Percentiles rank a stretch among this genome's conserved stretches.
These are phyloP conservation scores for Drosophila algonquin DNA, from an alignment of 2,888 invertebrate genomes.

Conservation along the genomic window DNA sequence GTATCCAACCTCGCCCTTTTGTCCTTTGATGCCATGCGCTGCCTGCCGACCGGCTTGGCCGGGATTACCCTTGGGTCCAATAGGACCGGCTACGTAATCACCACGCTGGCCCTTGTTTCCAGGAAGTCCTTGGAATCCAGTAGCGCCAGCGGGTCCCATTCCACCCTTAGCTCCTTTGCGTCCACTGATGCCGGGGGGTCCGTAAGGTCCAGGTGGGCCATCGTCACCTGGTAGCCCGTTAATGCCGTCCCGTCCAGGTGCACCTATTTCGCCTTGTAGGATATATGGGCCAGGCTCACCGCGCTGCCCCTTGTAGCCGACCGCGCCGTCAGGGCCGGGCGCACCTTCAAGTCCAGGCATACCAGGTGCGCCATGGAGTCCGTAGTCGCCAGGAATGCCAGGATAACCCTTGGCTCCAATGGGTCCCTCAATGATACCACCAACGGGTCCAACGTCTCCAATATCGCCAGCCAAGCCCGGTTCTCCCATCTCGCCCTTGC, in stretches of 20 bases:
- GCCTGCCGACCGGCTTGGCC: constrained; percentile 84
- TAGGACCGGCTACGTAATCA: constrained; percentile 82
- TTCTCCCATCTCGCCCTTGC: constrained; percentile 85
- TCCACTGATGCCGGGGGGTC: constrained; percentile 84
- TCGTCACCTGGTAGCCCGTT: constrained; percentile 84
- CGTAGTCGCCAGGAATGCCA: constrained; percentile 87
- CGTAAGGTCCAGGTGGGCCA: constrained; percentile 85
- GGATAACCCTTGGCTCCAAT: constrained; percentile 88
- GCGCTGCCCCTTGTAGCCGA: constrained; percentile 84
- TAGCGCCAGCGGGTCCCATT: constrained; percentile 85
- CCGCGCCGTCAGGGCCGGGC: constrained; percentile 80
- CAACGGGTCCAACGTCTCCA: constrained; percentile 85
- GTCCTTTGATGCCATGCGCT: constrained; percentile 83
- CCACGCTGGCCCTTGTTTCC: constrained; percentile 85
- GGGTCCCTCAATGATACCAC: constrained; percentile 85
- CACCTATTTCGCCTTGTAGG: constrained; percentile 83
- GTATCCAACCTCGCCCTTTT: constrained; percentile 84
- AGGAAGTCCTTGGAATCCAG: constrained; percentile 86
- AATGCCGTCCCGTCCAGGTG: constrained; percentile 83
- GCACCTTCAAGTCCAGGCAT: constrained; percentile 84
- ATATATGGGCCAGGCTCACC: constrained; percentile 83
- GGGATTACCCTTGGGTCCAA: constrained; percentile 76
- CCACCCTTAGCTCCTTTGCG: constrained; percentile 86
- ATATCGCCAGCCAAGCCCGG: constrained; percentile 86
- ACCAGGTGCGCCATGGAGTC: constrained; percentile 87